Conservation (phyloP, 64 coral and sea anemone genomes). For the Montipora efflorescens region DNA sequence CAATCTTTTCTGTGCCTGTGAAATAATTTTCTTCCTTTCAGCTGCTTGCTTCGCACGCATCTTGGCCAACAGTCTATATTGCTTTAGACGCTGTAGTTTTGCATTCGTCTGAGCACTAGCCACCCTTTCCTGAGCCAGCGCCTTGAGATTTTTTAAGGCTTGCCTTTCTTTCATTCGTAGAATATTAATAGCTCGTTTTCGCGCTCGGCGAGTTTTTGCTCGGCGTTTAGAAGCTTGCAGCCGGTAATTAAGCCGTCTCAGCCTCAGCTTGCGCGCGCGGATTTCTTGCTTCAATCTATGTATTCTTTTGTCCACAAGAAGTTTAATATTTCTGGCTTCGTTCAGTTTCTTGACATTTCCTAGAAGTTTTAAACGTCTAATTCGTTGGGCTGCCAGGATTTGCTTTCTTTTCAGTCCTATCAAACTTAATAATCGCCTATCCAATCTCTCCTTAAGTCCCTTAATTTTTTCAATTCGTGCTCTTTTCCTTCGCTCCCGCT, state of each 20-base stretch:
- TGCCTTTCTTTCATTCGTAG: background rate
- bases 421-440: background rate
- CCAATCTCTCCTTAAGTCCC: conserved; percentile 20
- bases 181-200: background rate
- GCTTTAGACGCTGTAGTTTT: background rate
- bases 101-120: background rate
- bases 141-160: background rate
- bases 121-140: background rate
- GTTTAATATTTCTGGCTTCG: background rate
- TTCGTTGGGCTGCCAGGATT: background rate
- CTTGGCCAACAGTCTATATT: conserved; percentile 13
- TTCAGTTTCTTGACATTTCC: background rate
- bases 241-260: background rate
- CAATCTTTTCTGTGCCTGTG: background rate
- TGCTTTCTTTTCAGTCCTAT: conserved; percentile 7
- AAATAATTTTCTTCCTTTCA: conserved; percentile 2
- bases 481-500: background rate
- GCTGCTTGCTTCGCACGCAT: background rate
- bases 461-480: background rate
- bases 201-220: background rate
- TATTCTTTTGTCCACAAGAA: background rate
- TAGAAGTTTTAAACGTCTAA: background rate
- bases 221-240: background rate
- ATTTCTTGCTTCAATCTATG: background rate
- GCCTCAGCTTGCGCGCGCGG: background rate